Percentiles rank a stretch among this genome's conserved stretches.
Evolutionary conservation across 2,888 invertebrate genomes (phyloP).

Genomic region (Lysandra coridon): DNA sequence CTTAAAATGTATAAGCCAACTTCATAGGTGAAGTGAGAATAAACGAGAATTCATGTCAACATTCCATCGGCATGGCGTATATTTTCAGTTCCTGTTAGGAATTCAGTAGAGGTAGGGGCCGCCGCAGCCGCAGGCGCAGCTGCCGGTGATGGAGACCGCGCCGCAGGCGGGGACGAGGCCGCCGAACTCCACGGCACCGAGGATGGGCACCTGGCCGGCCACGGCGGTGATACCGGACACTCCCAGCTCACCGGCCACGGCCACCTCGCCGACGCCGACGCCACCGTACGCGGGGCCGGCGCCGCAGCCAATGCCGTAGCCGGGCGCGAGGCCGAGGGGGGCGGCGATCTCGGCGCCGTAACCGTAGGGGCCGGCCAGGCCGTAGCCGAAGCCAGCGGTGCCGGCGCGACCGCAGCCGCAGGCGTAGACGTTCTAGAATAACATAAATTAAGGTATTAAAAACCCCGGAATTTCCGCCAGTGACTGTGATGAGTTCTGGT

Average conservation of each 20-base stretch:
- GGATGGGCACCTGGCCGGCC: conserved; percentile 50
- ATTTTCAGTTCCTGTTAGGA: not conserved
- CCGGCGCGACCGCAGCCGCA: conserved; percentile 17
- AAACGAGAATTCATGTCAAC: not conserved
- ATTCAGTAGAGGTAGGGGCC: not conserved
- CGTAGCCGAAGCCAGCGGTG: not conserved
- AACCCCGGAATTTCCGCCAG: no score
- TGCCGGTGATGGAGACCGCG: conserved; percentile 47
- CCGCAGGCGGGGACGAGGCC: conserved; percentile 47
- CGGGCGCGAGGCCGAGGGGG: not conserved
- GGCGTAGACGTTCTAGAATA: conserved; percentile 16
- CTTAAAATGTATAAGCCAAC: not conserved
- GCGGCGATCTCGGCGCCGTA: conserved; percentile 20
- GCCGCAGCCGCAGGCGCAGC: conserved; percentile 43
- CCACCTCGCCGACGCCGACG: conserved; percentile 46
- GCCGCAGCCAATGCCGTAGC: not conserved
- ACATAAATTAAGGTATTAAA: no score
- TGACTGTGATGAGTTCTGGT: no score
- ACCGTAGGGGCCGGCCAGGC: conserved; percentile 8
- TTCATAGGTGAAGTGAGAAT: not conserved
- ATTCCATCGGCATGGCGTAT: not conserved
- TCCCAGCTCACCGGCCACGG: conserved; percentile 46
- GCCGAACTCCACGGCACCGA: conserved; percentile 50
- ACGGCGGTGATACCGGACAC: conserved; percentile 47
- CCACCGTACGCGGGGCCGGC: conserved; percentile 44